Base-by-base conservation (phyloP, 2,888 invertebrate genomes). In the Meandrusa payeni region DNA sequence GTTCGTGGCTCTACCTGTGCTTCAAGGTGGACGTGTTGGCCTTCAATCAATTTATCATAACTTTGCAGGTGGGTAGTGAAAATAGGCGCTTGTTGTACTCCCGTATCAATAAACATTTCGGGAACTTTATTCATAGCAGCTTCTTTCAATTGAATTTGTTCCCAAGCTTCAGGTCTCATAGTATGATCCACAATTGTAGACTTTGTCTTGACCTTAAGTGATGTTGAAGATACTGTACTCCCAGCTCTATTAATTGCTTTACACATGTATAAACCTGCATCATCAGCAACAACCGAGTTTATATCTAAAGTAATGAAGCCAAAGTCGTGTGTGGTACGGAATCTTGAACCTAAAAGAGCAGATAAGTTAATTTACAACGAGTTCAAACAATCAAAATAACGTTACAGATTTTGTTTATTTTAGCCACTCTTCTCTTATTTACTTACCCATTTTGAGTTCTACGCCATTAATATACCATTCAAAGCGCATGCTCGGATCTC, bases 381-480 rank as follows among this genome's bases (percentile, higher is more conserved):
- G n/a, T n/a, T n/a, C n/a, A n/a, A n/a, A n/a, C n/a, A n/a, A n/a
- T n/a, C n/a, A n/a, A n/a, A n/a, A n/a, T n/a, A n/a, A n/a, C n/a
- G n/a, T n/a, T n/a, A n/a, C 5, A 28, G n/a, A 1, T 7, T 7
- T 15, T 28, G 5, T 15, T 12, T 15, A 13, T 12, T 7, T 28
- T 7, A 5, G 13, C 7, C 4, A 23, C 24, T n/a, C 3, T 24
- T 6, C 9, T 24, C 33, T 24, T 39, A 12, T 17, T 27, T 10
- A 62, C 89, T 72, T 81, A 91, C 97, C 97, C 92, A 96, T 93
- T 83, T 96, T 94, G 32, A 98, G 89, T 78, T 97, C 97, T 2
- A 96, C 93, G 38, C 97, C 97, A 71, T 98, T 97, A 52, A 97
- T 94, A 78, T 94, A 98, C 98, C 98, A 98, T 83, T 97, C 96